phyloP scores from a whole-genome alignment of 2,797 vertebrate genomes.

The Gambusia yucatana region DNA sequence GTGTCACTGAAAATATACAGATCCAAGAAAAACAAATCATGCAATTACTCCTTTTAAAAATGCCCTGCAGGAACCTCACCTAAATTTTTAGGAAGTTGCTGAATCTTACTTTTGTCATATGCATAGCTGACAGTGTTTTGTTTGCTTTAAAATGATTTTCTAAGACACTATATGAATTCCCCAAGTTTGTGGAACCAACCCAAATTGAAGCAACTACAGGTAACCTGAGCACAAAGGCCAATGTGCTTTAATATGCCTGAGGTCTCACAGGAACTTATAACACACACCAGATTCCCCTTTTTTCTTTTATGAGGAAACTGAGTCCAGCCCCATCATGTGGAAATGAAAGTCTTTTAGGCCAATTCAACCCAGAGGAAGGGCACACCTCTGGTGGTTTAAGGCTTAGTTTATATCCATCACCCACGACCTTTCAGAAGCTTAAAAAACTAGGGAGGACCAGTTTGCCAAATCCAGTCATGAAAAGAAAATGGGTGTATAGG shows the following conservation, averaged over 20 bases:
- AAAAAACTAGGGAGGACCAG: slow-evolving; percentile 18
- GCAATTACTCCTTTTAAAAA: slow-evolving; percentile 42
- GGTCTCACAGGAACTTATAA: slow-evolving; percentile 45
- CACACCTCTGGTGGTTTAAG: slow-evolving; percentile 48
- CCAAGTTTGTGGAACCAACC: slow-evolving; percentile 26
- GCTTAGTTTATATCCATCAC: slow-evolving; percentile 50
- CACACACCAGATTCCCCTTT: slow-evolving; percentile 54
- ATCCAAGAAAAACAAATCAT: slow-evolving; percentile 52
- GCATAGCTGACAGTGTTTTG: background rate
- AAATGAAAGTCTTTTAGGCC: slow-evolving; percentile 52
- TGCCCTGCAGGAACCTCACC: slow-evolving; percentile 18
- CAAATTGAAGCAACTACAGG: slow-evolving; percentile 15
- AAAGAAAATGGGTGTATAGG: slow-evolving; percentile 3
- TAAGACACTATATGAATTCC: slow-evolving; percentile 23
- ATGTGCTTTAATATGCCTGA: slow-evolving; percentile 18
- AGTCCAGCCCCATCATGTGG: slow-evolving; percentile 38
- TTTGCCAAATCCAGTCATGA: slow-evolving; percentile 47
- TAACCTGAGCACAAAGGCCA: slow-evolving; percentile 16
- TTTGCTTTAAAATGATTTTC: slow-evolving; percentile 14
- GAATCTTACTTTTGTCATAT: slow-evolving; percentile 7
- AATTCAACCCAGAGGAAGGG: slow-evolving; percentile 44
- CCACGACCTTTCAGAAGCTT: slow-evolving; percentile 34
- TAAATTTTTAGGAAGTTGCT: slow-evolving; percentile 9
- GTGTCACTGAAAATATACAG: slow-evolving; percentile 71
- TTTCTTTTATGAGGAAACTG: slow-evolving; percentile 53